These are phyloP conservation scores for Parochlus steinenii DNA, from an alignment of 2,888 invertebrate genomes.

Conservation along the genomic window DNA sequence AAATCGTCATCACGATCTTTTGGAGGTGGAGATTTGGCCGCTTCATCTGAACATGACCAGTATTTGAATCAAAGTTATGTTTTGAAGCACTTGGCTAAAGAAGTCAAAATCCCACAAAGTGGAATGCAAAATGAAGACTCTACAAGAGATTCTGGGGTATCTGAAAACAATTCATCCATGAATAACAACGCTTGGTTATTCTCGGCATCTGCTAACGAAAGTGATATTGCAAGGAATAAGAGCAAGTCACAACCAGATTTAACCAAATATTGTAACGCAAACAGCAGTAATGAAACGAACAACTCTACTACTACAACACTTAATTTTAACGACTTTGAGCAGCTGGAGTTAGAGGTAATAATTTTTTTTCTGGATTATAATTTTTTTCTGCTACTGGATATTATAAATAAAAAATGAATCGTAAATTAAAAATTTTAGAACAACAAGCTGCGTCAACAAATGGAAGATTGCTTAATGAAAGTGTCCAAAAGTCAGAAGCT, in stretches of 20 bases:
- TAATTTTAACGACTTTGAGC: conserved; percentile 10
- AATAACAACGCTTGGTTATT: conserved; percentile 5
- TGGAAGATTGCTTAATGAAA: conserved; percentile 66
- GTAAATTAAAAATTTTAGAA: conserved; percentile 66
- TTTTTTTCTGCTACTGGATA: no score
- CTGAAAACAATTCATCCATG: conserved; percentile 16
- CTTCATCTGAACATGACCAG: conserved; percentile 72
- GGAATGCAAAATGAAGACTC: conserved; percentile 14
- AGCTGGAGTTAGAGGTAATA: no score
- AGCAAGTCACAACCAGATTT: conserved; percentile 18
- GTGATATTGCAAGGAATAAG: conserved; percentile 11
- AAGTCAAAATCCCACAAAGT: conserved; percentile 32
- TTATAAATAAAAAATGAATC: no score
- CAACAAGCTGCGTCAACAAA: conserved; percentile 61
- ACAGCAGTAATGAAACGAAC: background rate
- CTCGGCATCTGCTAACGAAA: conserved; percentile 1
- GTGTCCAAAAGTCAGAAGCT: conserved; percentile 77
- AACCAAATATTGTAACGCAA: conserved; percentile 15
- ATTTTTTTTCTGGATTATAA: no score
- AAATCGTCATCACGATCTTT: conserved; percentile 6
- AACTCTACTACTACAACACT: conserved; percentile 7
- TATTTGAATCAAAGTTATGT: conserved; percentile 70
- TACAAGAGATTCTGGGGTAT: conserved; percentile 17
- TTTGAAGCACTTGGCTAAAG: conserved; percentile 68
- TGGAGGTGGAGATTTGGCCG: conserved; percentile 31